Percentiles rank a stretch among this genome's conserved stretches.
Evolutionary conservation across 2,888 invertebrate species (phyloP).

Genomic region (Ophion ellenae): DNA sequence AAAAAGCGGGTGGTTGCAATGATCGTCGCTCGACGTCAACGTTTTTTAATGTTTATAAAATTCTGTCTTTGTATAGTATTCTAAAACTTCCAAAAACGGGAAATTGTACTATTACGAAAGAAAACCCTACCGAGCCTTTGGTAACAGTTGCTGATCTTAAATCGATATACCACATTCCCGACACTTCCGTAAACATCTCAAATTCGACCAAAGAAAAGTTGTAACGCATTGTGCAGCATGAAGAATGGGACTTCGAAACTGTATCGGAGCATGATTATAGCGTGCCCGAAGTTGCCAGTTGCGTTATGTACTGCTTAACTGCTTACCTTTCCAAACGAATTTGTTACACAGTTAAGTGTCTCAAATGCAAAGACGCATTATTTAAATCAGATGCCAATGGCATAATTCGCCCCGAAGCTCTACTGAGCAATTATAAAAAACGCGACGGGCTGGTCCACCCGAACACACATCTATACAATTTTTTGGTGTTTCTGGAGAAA

Average conservation of each 20-base stretch:
- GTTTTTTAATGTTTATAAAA: conserved; percentile 46
- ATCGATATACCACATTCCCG: conserved; percentile 24
- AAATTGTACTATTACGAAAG: conserved; percentile 33
- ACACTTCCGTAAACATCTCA: neutral
- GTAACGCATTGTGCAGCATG: conserved; percentile 38
- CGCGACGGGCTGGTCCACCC: conserved; percentile 17
- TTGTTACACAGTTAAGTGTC: conserved; percentile 50
- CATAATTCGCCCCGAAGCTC: conserved; percentile 16
- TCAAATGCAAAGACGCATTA: conserved; percentile 52
- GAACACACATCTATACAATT: conserved; percentile 19
- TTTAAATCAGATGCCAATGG: conserved; percentile 25
- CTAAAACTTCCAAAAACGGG: conserved; percentile 43
- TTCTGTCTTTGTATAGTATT: conserved; percentile 45
- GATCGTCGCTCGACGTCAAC: conserved; percentile 36
- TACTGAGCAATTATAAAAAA: conserved; percentile 26
- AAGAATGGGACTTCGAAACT: conserved; percentile 60
- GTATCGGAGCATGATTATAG: conserved; percentile 59
- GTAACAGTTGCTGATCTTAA: conserved; percentile 40
- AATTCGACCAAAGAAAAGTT: conserved; percentile 49
- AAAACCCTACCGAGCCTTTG: conserved; percentile 24
- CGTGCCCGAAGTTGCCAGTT: conserved; percentile 52
- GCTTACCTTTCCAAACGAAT: conserved; percentile 48
- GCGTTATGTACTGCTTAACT: conserved; percentile 61
- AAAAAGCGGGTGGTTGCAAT: conserved; percentile 38
- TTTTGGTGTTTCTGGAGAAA: conserved; percentile 33